phyloP scores from a whole-genome alignment of 2,113 vertebrate genomes.

The Trogon surrucura region DNA sequence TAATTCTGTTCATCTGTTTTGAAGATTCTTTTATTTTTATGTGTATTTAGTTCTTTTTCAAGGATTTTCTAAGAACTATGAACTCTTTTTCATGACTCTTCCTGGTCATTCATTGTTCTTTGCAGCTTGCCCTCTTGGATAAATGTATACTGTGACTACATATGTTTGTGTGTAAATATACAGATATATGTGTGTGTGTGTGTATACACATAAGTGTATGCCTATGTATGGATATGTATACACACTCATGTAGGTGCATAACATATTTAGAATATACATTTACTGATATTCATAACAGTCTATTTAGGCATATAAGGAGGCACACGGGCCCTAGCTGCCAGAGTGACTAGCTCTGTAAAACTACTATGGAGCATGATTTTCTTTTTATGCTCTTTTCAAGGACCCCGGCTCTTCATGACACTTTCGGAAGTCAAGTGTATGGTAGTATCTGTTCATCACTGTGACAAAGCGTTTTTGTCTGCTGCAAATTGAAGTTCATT shows the following conservation, averaged over 20 bases:
- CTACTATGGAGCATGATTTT: not conserved
- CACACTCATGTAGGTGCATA: not conserved
- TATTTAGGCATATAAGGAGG: not conserved
- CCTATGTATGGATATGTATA: not conserved
- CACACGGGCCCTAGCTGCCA: not conserved
- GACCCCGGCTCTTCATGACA: not conserved
- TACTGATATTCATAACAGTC: not conserved
- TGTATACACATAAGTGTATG: not conserved
- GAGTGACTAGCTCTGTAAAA: not conserved
- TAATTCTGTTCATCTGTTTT: not conserved
- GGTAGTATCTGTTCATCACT: slow-evolving; percentile 9
- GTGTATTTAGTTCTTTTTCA: not conserved
- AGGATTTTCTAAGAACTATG: not conserved
- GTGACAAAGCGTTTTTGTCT: slow-evolving; percentile 25
- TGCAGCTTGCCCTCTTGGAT: not conserved
- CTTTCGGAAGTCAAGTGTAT: not conserved
- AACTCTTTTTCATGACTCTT: not conserved
- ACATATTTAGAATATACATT: not conserved
- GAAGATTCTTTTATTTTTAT: not conserved
- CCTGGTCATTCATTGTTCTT: not conserved
- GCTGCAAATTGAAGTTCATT: slow-evolving; percentile 51
- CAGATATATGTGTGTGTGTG: not conserved
- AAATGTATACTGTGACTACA: not conserved
- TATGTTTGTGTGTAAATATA: not conserved
- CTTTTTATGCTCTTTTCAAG: not conserved